Evolutionary conservation across 2,888 invertebrate species (phyloP).

Genomic region (Parnassius apollo): DNA sequence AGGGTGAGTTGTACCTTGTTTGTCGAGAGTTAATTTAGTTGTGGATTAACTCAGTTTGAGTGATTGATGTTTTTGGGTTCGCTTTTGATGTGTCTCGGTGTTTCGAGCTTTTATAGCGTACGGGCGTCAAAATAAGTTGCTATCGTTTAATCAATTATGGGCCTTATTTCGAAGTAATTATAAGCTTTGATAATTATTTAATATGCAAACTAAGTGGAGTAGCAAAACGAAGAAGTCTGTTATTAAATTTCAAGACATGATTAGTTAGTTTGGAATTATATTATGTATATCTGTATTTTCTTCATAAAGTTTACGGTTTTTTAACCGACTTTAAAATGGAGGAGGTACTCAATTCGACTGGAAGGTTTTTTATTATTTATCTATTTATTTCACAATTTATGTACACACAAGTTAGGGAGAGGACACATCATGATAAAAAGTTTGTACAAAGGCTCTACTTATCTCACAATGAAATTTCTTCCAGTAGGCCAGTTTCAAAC

Average conservation of each 20-base stretch:
- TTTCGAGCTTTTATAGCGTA: constrained; percentile 44
- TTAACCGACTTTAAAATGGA: too few species aligned
- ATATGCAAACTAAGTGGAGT: not conserved
- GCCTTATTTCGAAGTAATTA: constrained; percentile 8
- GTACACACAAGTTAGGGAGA: too few species aligned
- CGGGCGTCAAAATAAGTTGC: not conserved
- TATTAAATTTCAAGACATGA: constrained; percentile 17
- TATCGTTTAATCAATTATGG: constrained; percentile 4
- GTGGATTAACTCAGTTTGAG: constrained; percentile 74
- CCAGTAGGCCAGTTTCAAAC: too few species aligned
- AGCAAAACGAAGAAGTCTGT: not conserved
- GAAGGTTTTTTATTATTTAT: too few species aligned
- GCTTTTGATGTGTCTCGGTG: constrained; percentile 50
- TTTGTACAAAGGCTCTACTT: too few species aligned
- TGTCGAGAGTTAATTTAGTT: constrained; percentile 76
- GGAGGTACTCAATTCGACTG: too few species aligned
- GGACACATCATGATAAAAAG: too few species aligned
- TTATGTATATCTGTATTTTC: constrained; percentile 6
- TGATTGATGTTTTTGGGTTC: constrained; percentile 73
- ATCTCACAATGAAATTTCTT: too few species aligned
- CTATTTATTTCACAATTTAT: too few species aligned
- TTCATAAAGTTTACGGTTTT: not conserved
- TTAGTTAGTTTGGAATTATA: constrained; percentile 18
- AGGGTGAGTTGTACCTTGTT: constrained; percentile 55
- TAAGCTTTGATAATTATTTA: not conserved